Conservation (phyloP, 2,888 invertebrate genomes). For the Endotricha flammealis region DNA sequence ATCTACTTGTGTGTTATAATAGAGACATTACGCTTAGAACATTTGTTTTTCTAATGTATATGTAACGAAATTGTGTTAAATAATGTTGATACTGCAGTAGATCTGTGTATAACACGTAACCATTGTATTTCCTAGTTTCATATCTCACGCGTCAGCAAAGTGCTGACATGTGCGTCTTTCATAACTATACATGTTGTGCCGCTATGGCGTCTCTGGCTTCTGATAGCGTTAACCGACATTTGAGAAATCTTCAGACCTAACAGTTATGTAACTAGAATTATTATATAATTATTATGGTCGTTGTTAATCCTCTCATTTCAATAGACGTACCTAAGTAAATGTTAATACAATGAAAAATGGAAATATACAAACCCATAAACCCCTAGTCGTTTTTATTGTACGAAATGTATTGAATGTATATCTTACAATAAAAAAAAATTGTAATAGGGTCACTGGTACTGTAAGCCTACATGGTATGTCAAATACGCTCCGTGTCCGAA, state of each 20-base stretch:
- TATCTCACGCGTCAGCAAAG: slow-evolving; percentile 42
- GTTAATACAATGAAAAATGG: slow-evolving; percentile 11
- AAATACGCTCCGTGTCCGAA: slow-evolving; percentile 3
- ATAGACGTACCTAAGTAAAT: slow-evolving; percentile 25
- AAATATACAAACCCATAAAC: slow-evolving; percentile 5
- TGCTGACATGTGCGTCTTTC: slow-evolving; percentile 35
- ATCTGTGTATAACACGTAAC: slow-evolving; percentile 64
- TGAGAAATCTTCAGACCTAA: slow-evolving; percentile 30
- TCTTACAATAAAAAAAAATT: slow-evolving; percentile 1
- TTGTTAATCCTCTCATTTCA: slow-evolving; percentile 46
- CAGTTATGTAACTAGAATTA: slow-evolving; percentile 50
- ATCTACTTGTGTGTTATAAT: slow-evolving; percentile 71
- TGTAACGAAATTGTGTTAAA: slow-evolving; percentile 68
- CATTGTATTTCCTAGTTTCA: slow-evolving; percentile 52
- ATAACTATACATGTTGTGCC: slow-evolving; percentile 36
- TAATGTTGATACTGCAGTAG: slow-evolving; percentile 72
- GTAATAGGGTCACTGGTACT: slow-evolving; percentile 4
- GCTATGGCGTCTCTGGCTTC: slow-evolving; percentile 33
- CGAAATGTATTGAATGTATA: slow-evolving; percentile 8
- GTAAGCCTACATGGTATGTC: slow-evolving; percentile 11
- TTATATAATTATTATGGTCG: slow-evolving; percentile 26
- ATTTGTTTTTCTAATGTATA: slow-evolving; percentile 63
- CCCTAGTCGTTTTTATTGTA: slow-evolving; percentile 12
- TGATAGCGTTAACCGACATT: slow-evolving; percentile 24
- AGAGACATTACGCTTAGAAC: slow-evolving; percentile 73